phyloP scores from a whole-genome alignment of 2,888 invertebrate genomes.

The Saturnia japonica region DNA sequence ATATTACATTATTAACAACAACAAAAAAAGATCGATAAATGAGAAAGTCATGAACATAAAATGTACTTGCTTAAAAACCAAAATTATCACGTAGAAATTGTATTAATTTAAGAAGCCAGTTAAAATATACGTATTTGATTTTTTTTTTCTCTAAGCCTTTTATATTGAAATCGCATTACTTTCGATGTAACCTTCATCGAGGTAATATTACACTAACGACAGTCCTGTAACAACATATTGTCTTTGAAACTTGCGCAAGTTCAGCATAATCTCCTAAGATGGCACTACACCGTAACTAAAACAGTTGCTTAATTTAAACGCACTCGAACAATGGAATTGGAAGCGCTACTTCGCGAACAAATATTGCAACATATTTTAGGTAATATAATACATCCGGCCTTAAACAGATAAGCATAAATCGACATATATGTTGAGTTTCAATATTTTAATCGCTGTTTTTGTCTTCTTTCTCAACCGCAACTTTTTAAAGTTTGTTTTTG shows the following conservation, averaged over 20 bases:
- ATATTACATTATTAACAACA: not conserved
- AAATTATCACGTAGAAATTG: not conserved
- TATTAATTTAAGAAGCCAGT: too few relatives aligned
- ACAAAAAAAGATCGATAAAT: not conserved
- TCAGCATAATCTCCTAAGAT: slow-evolving; percentile 45
- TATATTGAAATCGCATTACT: not conserved
- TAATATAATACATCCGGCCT: slow-evolving; percentile 44
- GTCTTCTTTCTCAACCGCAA: not conserved
- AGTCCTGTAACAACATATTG: not conserved
- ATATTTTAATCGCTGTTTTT: not conserved
- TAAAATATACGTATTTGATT: not conserved
- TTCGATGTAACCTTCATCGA: not conserved
- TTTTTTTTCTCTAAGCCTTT: not conserved
- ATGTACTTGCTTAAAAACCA: not conserved
- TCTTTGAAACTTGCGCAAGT: slow-evolving; percentile 16
- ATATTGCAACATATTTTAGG: slow-evolving; percentile 53
- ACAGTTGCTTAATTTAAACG: slow-evolving; percentile 59
- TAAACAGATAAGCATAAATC: slow-evolving; percentile 38
- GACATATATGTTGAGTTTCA: not conserved
- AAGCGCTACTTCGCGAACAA: slow-evolving; percentile 51
- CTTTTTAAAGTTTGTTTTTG: too few relatives aligned
- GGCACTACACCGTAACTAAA: slow-evolving; percentile 56
- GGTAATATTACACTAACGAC: not conserved
- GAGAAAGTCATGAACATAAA: too few relatives aligned
- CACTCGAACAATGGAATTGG: slow-evolving; percentile 66